Base-by-base conservation (phyloP, 2,113 vertebrate genomes). In the Sialia sialis region DNA sequence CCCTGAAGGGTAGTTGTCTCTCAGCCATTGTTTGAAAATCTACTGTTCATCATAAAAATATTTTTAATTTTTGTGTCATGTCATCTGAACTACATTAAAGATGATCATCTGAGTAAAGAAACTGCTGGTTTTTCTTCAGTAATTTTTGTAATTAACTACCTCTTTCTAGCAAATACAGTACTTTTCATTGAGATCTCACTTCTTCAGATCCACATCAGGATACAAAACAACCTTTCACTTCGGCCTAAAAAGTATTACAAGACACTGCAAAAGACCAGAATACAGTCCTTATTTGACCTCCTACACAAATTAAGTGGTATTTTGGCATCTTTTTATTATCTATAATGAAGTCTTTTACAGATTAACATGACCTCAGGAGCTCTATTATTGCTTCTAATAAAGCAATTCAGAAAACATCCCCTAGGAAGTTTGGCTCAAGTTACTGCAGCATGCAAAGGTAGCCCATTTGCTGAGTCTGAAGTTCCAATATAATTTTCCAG, bases 381-480 rank as follows among this genome's bases (percentile, higher is more conserved):
- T 86, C 78, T 77, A 80, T 88, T 91, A 91, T 22, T 63, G 23
- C 74, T 97, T 92, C 92, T 83, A 94, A 68, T 51, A 70, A 78
- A 89, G 68, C 29, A 55, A 43, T 68, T 81, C 77, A 74, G 60
- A 89, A 94, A 80, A 78, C 44, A 91, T 91, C 66, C 89, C 91
- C 67, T 72, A 90, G 63, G 87, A 95, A 95, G 88, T 91, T 64
- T 87, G 87, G 90, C 86, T 98, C 84, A 78, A 91, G 94, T 97
- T 97, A 91, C 95, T 88, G 93, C 83, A 66, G 93, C 73, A 80
- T 74, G 41, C 58, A 90, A 95, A 96, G 94, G 95, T 70, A 89
- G 92, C 64, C 81, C 79, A 78, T 94, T 92, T 97, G 97, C 98
- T 97, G 96, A 98, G 94, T 97, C 93, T 89, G 62, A 96, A 94